These are phyloP conservation scores for Phthorimaea operculella DNA, from an alignment of 1,140 invertebrate genomes.

Conservation along the genomic window DNA sequence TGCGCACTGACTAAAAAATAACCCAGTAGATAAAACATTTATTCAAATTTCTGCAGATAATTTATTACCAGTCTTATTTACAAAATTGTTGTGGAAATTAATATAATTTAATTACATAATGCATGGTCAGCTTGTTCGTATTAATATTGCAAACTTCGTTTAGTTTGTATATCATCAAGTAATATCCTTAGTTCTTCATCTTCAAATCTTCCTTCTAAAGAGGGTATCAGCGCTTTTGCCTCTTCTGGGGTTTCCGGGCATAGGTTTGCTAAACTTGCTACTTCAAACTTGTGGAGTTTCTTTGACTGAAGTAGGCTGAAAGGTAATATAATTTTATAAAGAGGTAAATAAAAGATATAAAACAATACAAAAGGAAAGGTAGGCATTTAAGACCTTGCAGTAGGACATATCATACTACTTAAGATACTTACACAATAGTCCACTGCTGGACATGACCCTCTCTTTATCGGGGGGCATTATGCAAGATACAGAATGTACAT, in stretches of 20 bases:
- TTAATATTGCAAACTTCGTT: conserved; percentile 96
- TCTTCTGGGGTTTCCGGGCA: conserved; percentile 98
- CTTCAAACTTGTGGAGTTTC: conserved; percentile 98
- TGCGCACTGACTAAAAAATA: no score
- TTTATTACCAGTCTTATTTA: conserved; percentile 1
- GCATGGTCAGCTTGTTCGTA: conserved; percentile 9
- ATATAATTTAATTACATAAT: background rate
- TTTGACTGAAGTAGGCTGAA: conserved; percentile 91
- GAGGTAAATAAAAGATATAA: conserved; percentile 52
- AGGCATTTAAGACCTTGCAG: no score
- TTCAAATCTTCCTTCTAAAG: conserved; percentile 94
- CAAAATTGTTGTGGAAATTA: background rate
- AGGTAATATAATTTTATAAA: background rate
- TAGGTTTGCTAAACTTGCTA: conserved; percentile 96
- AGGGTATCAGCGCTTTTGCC: conserved; percentile 96
- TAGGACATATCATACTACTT: no score
- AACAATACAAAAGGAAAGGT: background rate
- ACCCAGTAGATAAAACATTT: no score
- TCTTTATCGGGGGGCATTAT: no score
- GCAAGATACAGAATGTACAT: no score
- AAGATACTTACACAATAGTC: no score
- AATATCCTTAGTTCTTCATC: conserved; percentile 95
- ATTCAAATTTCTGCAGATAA: no score
- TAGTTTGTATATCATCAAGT: conserved; percentile 97
- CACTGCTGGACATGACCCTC: background rate